phyloP scores from a whole-genome alignment of 2,113 vertebrate species.

The Pituophis catenifer region DNA sequence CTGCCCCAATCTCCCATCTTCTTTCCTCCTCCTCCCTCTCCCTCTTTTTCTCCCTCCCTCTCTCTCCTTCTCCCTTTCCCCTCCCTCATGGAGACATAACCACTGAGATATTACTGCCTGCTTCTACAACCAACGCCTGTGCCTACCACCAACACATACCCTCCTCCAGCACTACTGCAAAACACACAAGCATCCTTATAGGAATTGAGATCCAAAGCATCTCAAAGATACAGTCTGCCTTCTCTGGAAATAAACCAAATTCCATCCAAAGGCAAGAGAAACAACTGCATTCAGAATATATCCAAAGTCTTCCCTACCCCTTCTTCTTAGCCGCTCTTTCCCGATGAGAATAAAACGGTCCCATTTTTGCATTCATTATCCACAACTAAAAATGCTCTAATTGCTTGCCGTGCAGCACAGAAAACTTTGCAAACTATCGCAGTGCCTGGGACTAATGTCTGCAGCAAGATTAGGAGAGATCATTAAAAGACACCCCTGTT shows the following conservation, averaged over 20 bases:
- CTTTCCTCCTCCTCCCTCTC: not conserved
- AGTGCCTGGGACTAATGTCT: not conserved
- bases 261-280: not conserved
- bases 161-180: not conserved
- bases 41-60: accelerated
- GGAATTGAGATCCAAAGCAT: not conserved
- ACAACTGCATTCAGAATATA: not conserved
- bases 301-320: not conserved
- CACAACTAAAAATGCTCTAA: not conserved
- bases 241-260: not conserved
- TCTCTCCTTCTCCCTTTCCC: too few species aligned
- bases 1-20: not conserved
- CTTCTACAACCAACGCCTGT: not conserved
- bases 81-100: not conserved
- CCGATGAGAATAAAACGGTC: not conserved
- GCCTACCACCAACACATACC: not conserved
- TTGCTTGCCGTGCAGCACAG: not conserved
- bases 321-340: not conserved
- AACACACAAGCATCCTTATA: not conserved
- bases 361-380: not conserved
- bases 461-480: not conserved
- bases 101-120: not conserved
- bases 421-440: not conserved
- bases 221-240: not conserved
- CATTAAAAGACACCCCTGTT: not conserved